Conservation (phyloP, 2,888 invertebrate species). For the Venustoraphidia nigricollis region DNA sequence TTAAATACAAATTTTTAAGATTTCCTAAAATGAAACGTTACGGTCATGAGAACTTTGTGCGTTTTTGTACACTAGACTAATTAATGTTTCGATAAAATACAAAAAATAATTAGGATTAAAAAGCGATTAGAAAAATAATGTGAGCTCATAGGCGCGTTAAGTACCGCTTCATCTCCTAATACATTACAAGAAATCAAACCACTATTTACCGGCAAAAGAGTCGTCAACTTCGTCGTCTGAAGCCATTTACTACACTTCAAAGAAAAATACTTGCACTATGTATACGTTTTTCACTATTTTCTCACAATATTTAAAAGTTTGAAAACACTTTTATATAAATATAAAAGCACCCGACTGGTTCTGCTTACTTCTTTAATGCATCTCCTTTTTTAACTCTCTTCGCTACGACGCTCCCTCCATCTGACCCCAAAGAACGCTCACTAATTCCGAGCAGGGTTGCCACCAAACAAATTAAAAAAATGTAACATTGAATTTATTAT, state of each 20-base stretch:
- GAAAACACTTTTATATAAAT: too few relatives aligned
- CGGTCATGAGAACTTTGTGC: too few relatives aligned
- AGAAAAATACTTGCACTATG: not conserved
- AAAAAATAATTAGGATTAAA: not conserved
- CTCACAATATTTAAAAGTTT: too few relatives aligned
- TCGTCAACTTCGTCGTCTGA: constrained; percentile 81
- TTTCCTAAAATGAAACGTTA: constrained; percentile 3
- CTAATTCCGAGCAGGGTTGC: too few relatives aligned
- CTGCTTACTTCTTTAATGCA: too few relatives aligned
- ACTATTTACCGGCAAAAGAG: constrained; percentile 66
- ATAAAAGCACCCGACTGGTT: too few relatives aligned
- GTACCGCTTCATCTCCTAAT: constrained; percentile 21
- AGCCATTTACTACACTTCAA: constrained; percentile 40
- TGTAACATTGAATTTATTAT: too few relatives aligned
- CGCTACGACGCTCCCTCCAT: too few relatives aligned
- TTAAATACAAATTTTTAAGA: constrained; percentile 13
- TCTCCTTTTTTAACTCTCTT: too few relatives aligned
- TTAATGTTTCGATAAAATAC: not conserved
- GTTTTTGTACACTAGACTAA: not conserved
- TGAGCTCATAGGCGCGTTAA: constrained; percentile 19
- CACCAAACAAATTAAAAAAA: too few relatives aligned
- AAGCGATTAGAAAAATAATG: constrained; percentile 15
- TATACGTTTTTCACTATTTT: too few relatives aligned
- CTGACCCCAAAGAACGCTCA: too few relatives aligned
- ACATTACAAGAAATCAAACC: constrained; percentile 20